Evolutionary conservation across 2,113 vertebrate species (phyloP), one percentile per base, ranked within the genome.

Genomic region (Megalops atlanticus): DNA sequence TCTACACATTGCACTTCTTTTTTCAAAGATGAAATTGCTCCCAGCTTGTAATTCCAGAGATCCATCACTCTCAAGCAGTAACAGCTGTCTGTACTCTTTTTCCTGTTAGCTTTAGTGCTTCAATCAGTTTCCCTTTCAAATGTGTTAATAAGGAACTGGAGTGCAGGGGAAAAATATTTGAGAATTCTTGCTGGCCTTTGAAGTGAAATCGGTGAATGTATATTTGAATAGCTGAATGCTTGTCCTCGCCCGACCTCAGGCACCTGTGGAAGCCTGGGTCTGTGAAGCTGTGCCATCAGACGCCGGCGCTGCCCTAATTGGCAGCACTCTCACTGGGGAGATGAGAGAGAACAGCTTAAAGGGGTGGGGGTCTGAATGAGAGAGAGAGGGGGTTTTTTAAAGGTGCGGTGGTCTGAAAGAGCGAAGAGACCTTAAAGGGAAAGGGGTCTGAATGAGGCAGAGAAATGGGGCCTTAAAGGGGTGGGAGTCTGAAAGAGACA

Each of bases 101-200:
- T 81, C 45, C 84, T 85, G 74, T 83, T 86, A 79, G 79, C 79
- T 73, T 74, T 79, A 77, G 47, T 79, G 84, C 78, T 84, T 78
- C 77, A 76, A 79, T 82, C 85, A 85, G 81, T 86, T 80, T 78
- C 80, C 70, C 78, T 83, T 83, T 86, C n/a, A 81, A 73, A 81
- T 78, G 77, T 85, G 74, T 85, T 82, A 86, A 83, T 82, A 80
- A 77, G 76, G 41, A 81, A 54, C 83, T 69, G 79, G 69, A 85
- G 74, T 81, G 80, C 47, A 75, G 40, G 39, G 27, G 74, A 83
- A 79, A 40, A 70, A 78, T 36, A 77, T 58, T 35, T 69, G 73
- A 40, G 54, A 84, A 69, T 78, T 83, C 52, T 73, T 16, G 18
- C 70, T 33, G 78, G 39, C 74, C 83, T 86, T 86, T 85, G 84